phyloP scores from a whole-genome alignment of 1,140 invertebrate genomes.

The Halictus rubicundus region DNA sequence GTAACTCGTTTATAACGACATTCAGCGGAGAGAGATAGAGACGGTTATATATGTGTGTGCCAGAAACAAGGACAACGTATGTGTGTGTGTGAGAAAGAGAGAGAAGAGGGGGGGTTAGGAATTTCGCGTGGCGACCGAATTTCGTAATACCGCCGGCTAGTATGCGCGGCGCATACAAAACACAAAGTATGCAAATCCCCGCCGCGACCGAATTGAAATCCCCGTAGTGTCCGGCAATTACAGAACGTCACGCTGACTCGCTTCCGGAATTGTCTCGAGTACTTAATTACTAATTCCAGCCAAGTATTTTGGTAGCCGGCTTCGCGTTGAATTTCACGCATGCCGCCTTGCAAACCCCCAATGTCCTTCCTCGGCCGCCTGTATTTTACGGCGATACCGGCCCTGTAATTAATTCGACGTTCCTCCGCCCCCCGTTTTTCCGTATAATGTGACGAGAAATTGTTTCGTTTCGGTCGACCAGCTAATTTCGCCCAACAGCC shows the following conservation, averaged over 20 bases:
- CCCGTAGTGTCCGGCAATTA: conserved; percentile 63
- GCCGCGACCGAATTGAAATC: conserved; percentile 55
- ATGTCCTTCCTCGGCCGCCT: background rate
- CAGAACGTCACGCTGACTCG: conserved; percentile 54
- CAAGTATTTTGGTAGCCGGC: conserved; percentile 48
- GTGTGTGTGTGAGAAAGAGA: background rate
- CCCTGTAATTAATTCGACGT: background rate
- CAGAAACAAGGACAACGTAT: background rate
- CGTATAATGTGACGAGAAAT: background rate
- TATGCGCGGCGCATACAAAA: conserved; percentile 60
- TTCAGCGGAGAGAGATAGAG: conserved; percentile 29
- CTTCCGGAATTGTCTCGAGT: conserved; percentile 60
- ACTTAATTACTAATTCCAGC: conserved; percentile 65
- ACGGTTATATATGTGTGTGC: too few species aligned
- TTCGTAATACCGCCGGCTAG: conserved; percentile 59
- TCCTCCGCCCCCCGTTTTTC: background rate
- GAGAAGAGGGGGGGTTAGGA: background rate
- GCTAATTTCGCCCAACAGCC: too few species aligned
- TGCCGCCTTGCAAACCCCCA: conserved; percentile 12
- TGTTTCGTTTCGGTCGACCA: background rate
- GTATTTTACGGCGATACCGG: background rate
- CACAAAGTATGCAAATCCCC: conserved; percentile 63
- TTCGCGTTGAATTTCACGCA: conserved; percentile 52
- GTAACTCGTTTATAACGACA: conserved; percentile 65
- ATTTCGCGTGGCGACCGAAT: conserved; percentile 54